Evolutionary conservation across 2,888 invertebrate genomes (phyloP).

Genomic region (Rotaria magnacalcarata): DNA sequence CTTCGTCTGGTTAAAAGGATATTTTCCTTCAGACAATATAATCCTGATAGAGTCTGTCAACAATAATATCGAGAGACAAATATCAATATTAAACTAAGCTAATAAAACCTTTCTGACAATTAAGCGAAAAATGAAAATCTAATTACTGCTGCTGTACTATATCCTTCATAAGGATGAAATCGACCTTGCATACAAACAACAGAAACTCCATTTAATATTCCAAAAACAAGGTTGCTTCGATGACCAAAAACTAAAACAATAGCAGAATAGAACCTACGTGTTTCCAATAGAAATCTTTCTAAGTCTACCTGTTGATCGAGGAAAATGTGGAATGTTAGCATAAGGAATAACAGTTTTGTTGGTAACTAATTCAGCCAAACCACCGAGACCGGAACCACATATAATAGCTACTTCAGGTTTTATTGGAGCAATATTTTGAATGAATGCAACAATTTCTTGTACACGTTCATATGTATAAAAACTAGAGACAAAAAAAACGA

Average conservation of each 20-base stretch:
- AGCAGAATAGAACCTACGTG: background rate
- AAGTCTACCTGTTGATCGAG: slow-evolving; percentile 30
- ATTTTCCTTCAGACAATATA: too few species aligned
- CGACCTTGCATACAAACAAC: slow-evolving; percentile 91
- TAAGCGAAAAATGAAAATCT: background rate
- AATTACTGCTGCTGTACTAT: background rate
- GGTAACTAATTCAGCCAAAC: slow-evolving; percentile 37
- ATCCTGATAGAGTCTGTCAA: too few species aligned
- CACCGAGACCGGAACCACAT: slow-evolving; percentile 46
- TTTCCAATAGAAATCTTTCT: background rate
- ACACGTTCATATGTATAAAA: slow-evolving; percentile 43
- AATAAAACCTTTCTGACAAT: too few species aligned
- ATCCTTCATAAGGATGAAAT: slow-evolving; percentile 71
- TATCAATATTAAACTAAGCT: too few species aligned
- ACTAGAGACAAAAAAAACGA: background rate
- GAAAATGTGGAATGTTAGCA: slow-evolving; percentile 46
- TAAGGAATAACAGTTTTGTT: slow-evolving; percentile 36
- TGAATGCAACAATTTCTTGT: slow-evolving; percentile 37
- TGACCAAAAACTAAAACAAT: slow-evolving; percentile 76
- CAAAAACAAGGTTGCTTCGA: slow-evolving; percentile 80
- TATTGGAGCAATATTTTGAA: slow-evolving; percentile 25
- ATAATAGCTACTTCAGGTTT: slow-evolving; percentile 45
- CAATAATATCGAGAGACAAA: too few species aligned
- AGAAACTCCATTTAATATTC: slow-evolving; percentile 70
- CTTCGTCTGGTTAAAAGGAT: too few species aligned